Conservation (phyloP, 2,113 vertebrate species). For the Chunga burmeisteri region DNA sequence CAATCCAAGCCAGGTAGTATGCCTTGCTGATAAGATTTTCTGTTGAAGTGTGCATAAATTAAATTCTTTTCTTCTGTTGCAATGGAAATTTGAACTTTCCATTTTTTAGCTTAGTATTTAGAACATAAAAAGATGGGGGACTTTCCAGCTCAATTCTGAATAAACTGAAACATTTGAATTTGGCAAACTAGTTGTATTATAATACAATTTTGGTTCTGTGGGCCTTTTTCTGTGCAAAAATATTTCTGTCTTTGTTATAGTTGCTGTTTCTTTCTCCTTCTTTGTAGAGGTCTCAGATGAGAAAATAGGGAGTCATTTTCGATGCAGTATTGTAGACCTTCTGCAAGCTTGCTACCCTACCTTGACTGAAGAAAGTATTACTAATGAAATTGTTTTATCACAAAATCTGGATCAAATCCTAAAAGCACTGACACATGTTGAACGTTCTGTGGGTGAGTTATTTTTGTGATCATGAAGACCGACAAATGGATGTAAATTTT, state of each 20-base stretch:
- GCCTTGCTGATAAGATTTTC: background rate
- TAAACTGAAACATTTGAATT: background rate
- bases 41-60: background rate
- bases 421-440: constrained; percentile 73
- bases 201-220: background rate
- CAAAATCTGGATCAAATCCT: constrained; percentile 83
- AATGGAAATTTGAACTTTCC: background rate
- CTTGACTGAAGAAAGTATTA: constrained; percentile 84
- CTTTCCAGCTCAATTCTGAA: background rate
- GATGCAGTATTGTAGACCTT: constrained; percentile 85
- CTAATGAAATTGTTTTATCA: constrained; percentile 71
- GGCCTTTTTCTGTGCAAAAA: background rate
- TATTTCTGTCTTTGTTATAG: background rate
- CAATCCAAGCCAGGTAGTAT: constrained; percentile 81
- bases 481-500: background rate
- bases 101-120: background rate
- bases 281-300: constrained; percentile 73
- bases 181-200: background rate
- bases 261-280: background rate
- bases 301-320: constrained; percentile 73
- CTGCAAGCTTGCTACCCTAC: constrained; percentile 82
- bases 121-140: background rate
- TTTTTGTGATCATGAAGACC: background rate
- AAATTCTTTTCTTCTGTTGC: background rate
- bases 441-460: constrained; percentile 76